Evolutionary conservation across 1,140 invertebrate species (phyloP).

Genomic region (Penaeus japonicus): DNA sequence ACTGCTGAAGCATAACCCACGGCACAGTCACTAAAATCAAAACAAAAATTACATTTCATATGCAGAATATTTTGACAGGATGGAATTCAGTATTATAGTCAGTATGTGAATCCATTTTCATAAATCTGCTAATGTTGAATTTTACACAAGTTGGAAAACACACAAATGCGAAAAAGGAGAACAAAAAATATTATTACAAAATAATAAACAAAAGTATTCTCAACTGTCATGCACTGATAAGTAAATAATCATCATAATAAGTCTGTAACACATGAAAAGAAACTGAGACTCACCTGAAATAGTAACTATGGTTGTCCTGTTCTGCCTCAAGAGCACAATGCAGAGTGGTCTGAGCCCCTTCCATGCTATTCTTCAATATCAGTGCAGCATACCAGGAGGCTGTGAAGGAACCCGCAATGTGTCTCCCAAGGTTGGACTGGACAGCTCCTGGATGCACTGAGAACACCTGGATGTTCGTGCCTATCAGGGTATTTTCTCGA

Average conservation of each 20-base stretch:
- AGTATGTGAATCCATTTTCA: background rate
- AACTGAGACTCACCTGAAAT: slow-evolving; percentile 63
- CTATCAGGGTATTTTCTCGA: slow-evolving; percentile 66
- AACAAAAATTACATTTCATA: background rate
- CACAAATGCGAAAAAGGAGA: too few relatives aligned
- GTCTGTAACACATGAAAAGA: too few relatives aligned
- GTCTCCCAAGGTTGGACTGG: slow-evolving; percentile 77
- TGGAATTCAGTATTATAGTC: background rate
- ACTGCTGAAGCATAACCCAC: background rate
- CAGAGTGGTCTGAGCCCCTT: slow-evolving; percentile 82
- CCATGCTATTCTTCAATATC: slow-evolving; percentile 67
- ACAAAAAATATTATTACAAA: too few relatives aligned
- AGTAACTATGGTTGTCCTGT: slow-evolving; percentile 71
- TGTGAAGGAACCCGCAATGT: slow-evolving; percentile 76
- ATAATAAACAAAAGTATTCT: too few relatives aligned
- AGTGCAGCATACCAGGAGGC: slow-evolving; percentile 61
- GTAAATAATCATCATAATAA: too few relatives aligned
- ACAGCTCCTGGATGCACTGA: slow-evolving; percentile 67
- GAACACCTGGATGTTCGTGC: slow-evolving; percentile 67
- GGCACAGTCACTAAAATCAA: slow-evolving; percentile 16
- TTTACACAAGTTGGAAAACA: too few relatives aligned
- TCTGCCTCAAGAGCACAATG: slow-evolving; percentile 79
- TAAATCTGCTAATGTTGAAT: too few relatives aligned
- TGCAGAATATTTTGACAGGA: background rate
- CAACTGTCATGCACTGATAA: too few relatives aligned